Evolutionary conservation across 1,140 invertebrate species (phyloP).

Genomic region (Megathymus violae): DNA sequence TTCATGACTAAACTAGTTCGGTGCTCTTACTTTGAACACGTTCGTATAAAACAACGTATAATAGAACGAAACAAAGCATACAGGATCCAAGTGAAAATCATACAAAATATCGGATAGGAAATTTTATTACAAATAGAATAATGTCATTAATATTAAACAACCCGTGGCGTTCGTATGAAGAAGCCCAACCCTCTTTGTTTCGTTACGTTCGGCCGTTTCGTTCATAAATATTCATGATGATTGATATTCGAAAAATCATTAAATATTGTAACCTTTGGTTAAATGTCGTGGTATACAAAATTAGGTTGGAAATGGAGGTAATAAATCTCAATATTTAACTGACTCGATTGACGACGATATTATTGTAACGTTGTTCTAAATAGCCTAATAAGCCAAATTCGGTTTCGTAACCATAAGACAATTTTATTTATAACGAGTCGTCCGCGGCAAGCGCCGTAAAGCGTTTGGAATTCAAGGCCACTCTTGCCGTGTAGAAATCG

Average conservation of each 20-base stretch:
- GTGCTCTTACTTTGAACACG: too few relatives aligned
- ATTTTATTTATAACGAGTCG: slow-evolving; percentile 21
- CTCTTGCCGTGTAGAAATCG: slow-evolving; percentile 56
- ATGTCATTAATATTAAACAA: too few relatives aligned
- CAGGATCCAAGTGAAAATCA: too few relatives aligned
- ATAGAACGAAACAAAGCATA: too few relatives aligned
- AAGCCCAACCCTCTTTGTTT: too few relatives aligned
- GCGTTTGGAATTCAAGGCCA: slow-evolving; percentile 68
- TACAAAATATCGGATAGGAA: too few relatives aligned
- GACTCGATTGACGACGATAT: slow-evolving; percentile 4
- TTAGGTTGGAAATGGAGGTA: not conserved
- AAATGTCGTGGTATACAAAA: slow-evolving; percentile 13
- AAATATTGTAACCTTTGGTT: slow-evolving; percentile 10
- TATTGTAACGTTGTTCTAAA: not conserved
- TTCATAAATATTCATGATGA: slow-evolving; percentile 10
- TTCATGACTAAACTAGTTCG: too few relatives aligned
- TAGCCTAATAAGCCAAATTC: slow-evolving; percentile 19
- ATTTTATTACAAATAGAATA: too few relatives aligned
- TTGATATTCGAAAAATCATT: slow-evolving; percentile 16
- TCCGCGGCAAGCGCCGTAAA: slow-evolving; percentile 22
- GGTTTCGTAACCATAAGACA: slow-evolving; percentile 10
- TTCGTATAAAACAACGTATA: too few relatives aligned
- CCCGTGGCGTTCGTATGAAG: too few relatives aligned
- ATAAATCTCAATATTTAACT: too few relatives aligned
- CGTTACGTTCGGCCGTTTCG: too few relatives aligned